These are phyloP conservation scores for Subacronicta megacephala DNA, from an alignment of 2,888 invertebrate species.

Conservation along the genomic window DNA sequence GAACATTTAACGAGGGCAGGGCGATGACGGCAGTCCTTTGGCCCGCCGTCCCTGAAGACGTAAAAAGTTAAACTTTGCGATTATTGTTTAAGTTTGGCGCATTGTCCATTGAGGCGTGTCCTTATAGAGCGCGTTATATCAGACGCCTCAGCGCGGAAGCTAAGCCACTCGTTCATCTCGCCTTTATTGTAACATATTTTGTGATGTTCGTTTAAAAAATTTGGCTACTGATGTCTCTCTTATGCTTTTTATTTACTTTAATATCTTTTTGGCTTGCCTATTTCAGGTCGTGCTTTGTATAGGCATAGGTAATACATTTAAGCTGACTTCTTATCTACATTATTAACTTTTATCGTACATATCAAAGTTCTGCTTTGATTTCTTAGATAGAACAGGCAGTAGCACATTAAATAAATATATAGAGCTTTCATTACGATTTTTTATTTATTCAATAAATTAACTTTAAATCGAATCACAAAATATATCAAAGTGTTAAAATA, in stretches of 20 bases:
- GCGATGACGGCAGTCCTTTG: constrained; percentile 47
- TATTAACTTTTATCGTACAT: no score
- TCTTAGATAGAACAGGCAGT: background rate
- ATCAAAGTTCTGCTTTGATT: background rate
- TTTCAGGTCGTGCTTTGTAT: constrained; percentile 10
- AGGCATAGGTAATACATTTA: no score
- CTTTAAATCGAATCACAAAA: background rate
- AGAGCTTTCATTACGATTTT: no score
- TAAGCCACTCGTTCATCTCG: constrained; percentile 34
- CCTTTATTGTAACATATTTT: constrained; percentile 40
- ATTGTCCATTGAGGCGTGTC: constrained; percentile 52
- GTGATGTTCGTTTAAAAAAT: constrained; percentile 19
- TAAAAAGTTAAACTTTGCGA: constrained; percentile 60
- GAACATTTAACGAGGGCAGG: constrained; percentile 63
- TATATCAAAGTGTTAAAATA: no score
- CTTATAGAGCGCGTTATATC: constrained; percentile 48
- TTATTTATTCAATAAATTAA: background rate
- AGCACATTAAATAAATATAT: background rate
- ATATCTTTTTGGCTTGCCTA: constrained; percentile 4
- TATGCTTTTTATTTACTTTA: constrained; percentile 4
- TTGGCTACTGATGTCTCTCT: constrained; percentile 17
- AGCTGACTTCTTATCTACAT: no score
- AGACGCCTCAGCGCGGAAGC: constrained; percentile 38
- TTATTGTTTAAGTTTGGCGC: constrained; percentile 58
- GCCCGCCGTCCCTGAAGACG: constrained; percentile 48